phyloP scores from a whole-genome alignment of 2,113 vertebrate genomes.

The Sorex fumeus region DNA sequence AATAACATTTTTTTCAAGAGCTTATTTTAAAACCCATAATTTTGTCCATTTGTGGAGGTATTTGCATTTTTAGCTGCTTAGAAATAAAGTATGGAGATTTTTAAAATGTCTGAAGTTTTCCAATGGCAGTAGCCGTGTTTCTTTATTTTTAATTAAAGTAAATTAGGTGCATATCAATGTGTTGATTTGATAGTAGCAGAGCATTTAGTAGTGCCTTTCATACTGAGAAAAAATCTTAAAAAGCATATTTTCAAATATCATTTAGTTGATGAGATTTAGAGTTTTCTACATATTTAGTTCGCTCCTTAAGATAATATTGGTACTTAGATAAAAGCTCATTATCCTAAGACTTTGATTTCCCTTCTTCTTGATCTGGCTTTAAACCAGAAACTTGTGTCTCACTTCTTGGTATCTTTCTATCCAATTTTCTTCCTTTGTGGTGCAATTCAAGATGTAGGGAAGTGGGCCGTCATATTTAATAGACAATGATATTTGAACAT shows the following conservation, averaged over 20 bases:
- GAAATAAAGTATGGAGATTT: constrained; percentile 37
- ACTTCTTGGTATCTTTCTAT: constrained; percentile 30
- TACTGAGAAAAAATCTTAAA: constrained; percentile 56
- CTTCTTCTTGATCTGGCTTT: constrained; percentile 52
- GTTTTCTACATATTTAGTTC: constrained; percentile 75
- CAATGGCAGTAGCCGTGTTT: constrained; percentile 40
- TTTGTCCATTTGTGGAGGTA: constrained; percentile 32
- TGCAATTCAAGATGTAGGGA: neutral
- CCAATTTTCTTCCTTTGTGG: neutral
- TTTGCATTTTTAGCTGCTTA: constrained; percentile 36
- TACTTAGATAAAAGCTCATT: constrained; percentile 73
- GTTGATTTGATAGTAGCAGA: constrained; percentile 68
- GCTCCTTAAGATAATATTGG: constrained; percentile 61
- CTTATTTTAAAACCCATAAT: constrained; percentile 53
- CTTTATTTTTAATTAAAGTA: constrained; percentile 67
- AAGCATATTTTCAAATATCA: constrained; percentile 73
- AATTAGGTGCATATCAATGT: constrained; percentile 61
- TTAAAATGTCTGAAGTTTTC: constrained; percentile 49
- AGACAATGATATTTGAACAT: neutral
- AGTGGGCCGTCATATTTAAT: neutral
- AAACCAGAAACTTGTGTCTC: constrained; percentile 21
- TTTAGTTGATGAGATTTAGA: constrained; percentile 77
- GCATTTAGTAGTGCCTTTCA: constrained; percentile 65
- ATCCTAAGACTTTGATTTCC: constrained; percentile 65
- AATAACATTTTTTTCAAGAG: constrained; percentile 30